These are phyloP conservation scores for Ciconia stormi DNA, from an alignment of 2,113 vertebrate genomes.

Conservation along the genomic window DNA sequence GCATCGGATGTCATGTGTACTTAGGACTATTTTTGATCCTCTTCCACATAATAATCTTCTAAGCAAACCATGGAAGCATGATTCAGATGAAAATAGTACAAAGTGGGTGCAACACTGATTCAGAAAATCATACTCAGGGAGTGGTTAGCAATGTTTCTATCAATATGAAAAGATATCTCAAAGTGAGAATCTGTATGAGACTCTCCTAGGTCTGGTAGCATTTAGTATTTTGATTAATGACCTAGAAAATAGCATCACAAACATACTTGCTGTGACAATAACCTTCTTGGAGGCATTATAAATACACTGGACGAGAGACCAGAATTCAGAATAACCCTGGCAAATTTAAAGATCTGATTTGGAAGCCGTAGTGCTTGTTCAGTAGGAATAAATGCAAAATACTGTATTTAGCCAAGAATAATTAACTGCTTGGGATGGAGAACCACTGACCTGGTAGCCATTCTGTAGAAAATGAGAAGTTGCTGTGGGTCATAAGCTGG, in stretches of 20 bases:
- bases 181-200: neutral
- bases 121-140: neutral
- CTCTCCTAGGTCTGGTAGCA: neutral
- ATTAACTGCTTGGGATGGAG: neutral
- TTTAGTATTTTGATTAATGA: neutral
- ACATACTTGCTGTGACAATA: neutral
- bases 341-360: neutral
- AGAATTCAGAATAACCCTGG: neutral
- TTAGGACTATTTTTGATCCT: neutral
- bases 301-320: neutral
- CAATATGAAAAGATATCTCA: neutral
- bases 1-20: neutral
- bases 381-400: neutral
- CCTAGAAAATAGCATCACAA: neutral
- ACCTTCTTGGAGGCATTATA: neutral
- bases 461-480: slow-evolving; percentile 11
- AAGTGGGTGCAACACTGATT: neutral
- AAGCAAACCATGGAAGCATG: neutral
- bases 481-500: neutral
- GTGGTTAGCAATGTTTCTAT: neutral
- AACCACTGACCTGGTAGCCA: neutral
- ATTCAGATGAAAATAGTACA: neutral
- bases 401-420: neutral
- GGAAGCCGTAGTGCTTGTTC: neutral
- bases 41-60: neutral